Percentiles rank a stretch among this genome's conserved stretches.
Conservation (phyloP, 1,140 invertebrate genomes). For the Trissolcus basalis region DNA sequence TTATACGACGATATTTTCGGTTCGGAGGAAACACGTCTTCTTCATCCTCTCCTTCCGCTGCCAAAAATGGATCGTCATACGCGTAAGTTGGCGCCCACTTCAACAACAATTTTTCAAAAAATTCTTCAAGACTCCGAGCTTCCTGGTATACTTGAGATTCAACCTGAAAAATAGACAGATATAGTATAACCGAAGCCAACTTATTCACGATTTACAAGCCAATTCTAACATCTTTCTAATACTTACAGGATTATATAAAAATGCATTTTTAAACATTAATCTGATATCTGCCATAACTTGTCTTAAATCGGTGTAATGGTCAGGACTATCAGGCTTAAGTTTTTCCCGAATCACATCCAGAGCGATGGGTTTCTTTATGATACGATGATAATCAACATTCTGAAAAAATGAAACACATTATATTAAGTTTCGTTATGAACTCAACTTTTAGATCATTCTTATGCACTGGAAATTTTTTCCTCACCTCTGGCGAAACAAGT, state of each 20-base stretch:
- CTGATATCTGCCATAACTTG: slow-evolving; percentile 89
- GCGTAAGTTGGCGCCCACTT: slow-evolving; percentile 88
- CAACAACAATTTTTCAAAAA: slow-evolving; percentile 87
- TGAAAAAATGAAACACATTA: slow-evolving; percentile 62
- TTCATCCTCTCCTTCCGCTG: slow-evolving; percentile 71
- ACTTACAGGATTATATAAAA: slow-evolving; percentile 88
- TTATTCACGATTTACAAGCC: slow-evolving; percentile 22
- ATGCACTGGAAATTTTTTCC: slow-evolving; percentile 22
- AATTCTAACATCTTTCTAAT: slow-evolving; percentile 6
- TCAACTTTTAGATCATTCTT: not conserved
- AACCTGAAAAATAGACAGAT: slow-evolving; percentile 75
- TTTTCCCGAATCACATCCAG: slow-evolving; percentile 88
- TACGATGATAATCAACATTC: slow-evolving; percentile 86
- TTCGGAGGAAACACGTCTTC: slow-evolving; percentile 77
- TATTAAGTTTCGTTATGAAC: not conserved
- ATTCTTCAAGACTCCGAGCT: slow-evolving; percentile 89
- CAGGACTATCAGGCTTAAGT: slow-evolving; percentile 82
- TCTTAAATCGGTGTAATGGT: slow-evolving; percentile 85
- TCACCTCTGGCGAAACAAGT: slow-evolving; percentile 85
- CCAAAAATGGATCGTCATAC: slow-evolving; percentile 76
- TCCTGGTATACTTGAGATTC: slow-evolving; percentile 89
- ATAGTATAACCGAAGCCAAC: not conserved
- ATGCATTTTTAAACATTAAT: slow-evolving; percentile 92
- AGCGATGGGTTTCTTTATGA: slow-evolving; percentile 88
- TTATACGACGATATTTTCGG: slow-evolving; percentile 78